Evolutionary conservation across 2,888 invertebrate genomes (phyloP), one percentile per base, ranked within the genome.

Genomic region (Cantharis flavilabris): DNA sequence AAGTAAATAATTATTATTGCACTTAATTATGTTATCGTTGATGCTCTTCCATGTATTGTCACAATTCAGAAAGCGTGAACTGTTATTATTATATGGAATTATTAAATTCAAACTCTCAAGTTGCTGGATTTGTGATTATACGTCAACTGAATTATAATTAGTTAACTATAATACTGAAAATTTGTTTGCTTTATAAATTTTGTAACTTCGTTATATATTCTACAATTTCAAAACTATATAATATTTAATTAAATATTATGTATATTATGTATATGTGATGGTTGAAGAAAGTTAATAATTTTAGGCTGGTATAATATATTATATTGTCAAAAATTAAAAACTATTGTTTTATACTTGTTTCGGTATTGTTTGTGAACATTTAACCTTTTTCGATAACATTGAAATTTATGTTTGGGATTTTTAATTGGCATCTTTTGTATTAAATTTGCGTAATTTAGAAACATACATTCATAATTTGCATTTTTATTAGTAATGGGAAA

Each of bases 41-140:
- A 67, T 23, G 7, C n/a, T 14, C 26, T 67, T 67, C 23, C 65
- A 23, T 67, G 20, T 26, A 67, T 67, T 67, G 26, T 67, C 23
- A 67, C 65, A 67, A 67, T 67, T 67, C 65, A 67, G 65, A 67
- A 67, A 67, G 65, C 65, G 65, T 67, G 26, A 67, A 67, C 26
- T 67, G 20, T 64, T 64, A 64, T 64, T 64, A 64, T 23, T 49
- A 49, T n/a, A 49, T 49, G n/a, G 49, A 49, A n/a, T 49, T 49
- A 49, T 49, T 49, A 49, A 13, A 49, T 49, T 49, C 9, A n/a
- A 49, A n/a, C n/a, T 49, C 49, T 49, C n/a, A 49, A 49, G 49
- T 49, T 49, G 49, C 4, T 49, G 49, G 5, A 49, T 49, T 49
- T 49, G 7, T 49, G 49, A 49, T 49, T 49, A 49, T 49, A 49